phyloP scores from a whole-genome alignment of 1,140 invertebrate genomes.

The Drosophila tani region DNA sequence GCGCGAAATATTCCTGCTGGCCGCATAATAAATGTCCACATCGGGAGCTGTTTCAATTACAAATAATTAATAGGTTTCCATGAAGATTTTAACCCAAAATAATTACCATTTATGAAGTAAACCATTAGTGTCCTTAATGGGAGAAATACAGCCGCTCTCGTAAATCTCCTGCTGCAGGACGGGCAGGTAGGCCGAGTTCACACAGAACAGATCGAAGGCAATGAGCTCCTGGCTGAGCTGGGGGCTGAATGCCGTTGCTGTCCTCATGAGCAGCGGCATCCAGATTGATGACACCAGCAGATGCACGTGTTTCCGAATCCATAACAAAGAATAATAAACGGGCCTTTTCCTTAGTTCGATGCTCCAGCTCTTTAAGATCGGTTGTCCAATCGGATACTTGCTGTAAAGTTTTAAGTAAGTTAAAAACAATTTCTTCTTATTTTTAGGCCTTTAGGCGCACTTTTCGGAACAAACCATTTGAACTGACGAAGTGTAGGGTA shows the following conservation, averaged over 20 bases:
- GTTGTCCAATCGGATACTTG: slow-evolving; percentile 98
- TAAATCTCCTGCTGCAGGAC: slow-evolving; percentile 84
- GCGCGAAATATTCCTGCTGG: slow-evolving; percentile 79
- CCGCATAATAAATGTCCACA: slow-evolving; percentile 77
- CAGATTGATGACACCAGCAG: slow-evolving; percentile 95
- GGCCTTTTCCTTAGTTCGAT: slow-evolving; percentile 96
- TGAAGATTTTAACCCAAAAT: rapidly evolving
- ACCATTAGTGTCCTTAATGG: slow-evolving; percentile 84
- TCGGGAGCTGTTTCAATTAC: slow-evolving; percentile 53
- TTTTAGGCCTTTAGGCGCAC: background rate
- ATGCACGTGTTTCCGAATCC: slow-evolving; percentile 96
- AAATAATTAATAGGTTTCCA: background rate
- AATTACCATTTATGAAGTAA: slow-evolving; percentile 78
- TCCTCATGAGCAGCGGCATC: background rate
- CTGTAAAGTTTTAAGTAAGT: too few species aligned
- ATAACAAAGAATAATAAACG: slow-evolving; percentile 96
- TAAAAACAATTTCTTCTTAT: background rate
- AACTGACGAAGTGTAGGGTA: background rate
- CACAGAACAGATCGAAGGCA: slow-evolving; percentile 84
- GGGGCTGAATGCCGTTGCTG: slow-evolving; percentile 19
- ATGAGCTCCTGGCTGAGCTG: slow-evolving; percentile 61
- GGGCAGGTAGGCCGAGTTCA: slow-evolving; percentile 82
- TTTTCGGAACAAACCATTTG: background rate
- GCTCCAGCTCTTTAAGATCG: slow-evolving; percentile 96
- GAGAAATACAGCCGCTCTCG: slow-evolving; percentile 84